A percentile compares a stretch with the other conserved stretches of the same genome.
These are phyloP conservation scores for Rousettus madagascariensis DNA, from an alignment of 2,797 vertebrate species.

Conservation along the genomic window DNA sequence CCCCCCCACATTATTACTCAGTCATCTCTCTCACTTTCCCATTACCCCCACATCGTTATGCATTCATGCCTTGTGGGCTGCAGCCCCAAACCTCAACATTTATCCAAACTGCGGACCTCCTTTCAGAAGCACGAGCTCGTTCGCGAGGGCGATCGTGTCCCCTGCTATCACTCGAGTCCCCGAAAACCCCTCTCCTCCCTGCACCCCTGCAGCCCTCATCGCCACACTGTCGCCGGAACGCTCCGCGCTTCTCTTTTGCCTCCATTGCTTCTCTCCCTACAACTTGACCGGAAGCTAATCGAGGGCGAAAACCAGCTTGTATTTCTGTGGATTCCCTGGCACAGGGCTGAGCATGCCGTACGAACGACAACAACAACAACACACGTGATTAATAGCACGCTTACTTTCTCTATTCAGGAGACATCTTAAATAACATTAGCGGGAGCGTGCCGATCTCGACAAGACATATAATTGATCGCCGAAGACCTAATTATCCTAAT, in stretches of 20 bases:
- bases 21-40: neutral
- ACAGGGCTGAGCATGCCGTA: fast-evolving
- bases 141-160: neutral
- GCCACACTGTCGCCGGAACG: neutral
- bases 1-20: fast-evolving
- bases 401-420: neutral
- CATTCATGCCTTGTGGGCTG: neutral
- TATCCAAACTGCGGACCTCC: neutral
- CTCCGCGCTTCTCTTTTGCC: neutral
- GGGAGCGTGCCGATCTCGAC: neutral
- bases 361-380: neutral
- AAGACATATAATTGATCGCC: neutral
- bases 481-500: neutral
- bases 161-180: neutral
- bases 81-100: neutral
- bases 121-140: neutral
- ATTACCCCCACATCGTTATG: neutral
- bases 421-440: neutral
- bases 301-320: neutral
- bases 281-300: neutral
- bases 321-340: neutral
- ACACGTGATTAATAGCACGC: neutral
- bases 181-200: neutral
- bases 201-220: neutral
- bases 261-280: neutral